Evolutionary conservation across 2,113 vertebrate genomes (phyloP).

Genomic region (Probosciger aterrimus): DNA sequence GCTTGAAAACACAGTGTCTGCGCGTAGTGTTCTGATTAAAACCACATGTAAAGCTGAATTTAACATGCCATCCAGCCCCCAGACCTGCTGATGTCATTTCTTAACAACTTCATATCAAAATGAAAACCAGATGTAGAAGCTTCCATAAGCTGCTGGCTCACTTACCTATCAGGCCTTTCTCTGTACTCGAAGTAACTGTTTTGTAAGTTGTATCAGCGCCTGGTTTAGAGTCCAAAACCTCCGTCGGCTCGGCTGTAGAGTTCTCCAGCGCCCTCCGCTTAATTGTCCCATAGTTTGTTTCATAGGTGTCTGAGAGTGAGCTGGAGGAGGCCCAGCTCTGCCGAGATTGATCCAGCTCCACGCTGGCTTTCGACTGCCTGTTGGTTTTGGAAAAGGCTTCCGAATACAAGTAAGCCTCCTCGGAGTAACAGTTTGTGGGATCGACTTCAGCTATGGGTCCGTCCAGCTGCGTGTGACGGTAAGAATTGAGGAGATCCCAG

Average conservation of each 20-base stretch:
- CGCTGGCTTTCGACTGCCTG: slow-evolving; percentile 71
- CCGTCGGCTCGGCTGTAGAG: slow-evolving; percentile 57
- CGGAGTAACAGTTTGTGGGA: slow-evolving; percentile 64
- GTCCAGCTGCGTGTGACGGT: slow-evolving; percentile 80
- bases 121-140: slow-evolving; percentile 5
- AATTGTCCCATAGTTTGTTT: slow-evolving; percentile 87
- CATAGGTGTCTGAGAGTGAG: slow-evolving; percentile 86
- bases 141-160: slow-evolving; percentile 10
- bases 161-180: slow-evolving; percentile 96
- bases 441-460: slow-evolving; percentile 85
- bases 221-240: slow-evolving; percentile 72
- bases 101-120: slow-evolving; percentile 17
- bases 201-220: slow-evolving; percentile 85
- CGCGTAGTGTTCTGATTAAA: not conserved
- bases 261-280: slow-evolving; percentile 81
- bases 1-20: not conserved
- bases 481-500: slow-evolving; percentile 78
- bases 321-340: slow-evolving; percentile 91
- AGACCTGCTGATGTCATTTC: slow-evolving; percentile 34
- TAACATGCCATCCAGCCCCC: slow-evolving; percentile 38
- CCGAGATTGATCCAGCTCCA: slow-evolving; percentile 75
- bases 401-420: slow-evolving; percentile 62
- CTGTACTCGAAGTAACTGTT: slow-evolving; percentile 94
- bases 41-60: slow-evolving; percentile 6
- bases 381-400: slow-evolving; percentile 70